phyloP scores from a whole-genome alignment of 1,140 invertebrate species.

The Amyelois transitella region DNA sequence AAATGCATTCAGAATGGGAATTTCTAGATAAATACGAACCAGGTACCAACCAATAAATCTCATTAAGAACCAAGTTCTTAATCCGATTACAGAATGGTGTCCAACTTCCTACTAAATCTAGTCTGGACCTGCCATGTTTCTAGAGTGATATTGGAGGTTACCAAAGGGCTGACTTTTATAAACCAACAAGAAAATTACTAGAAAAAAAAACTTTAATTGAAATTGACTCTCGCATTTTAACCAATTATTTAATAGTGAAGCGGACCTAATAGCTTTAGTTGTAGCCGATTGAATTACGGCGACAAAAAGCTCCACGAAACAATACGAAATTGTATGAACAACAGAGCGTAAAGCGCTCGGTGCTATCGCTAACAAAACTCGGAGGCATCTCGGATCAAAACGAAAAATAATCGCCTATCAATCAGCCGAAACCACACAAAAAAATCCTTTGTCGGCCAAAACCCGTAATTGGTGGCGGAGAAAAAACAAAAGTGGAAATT shows the following conservation, averaged over 20 bases:
- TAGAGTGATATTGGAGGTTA: too few species aligned
- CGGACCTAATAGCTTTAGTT: conserved; percentile 3
- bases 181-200: too few species aligned
- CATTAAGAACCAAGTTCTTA: too few species aligned
- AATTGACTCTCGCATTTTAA: neutral
- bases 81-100: too few species aligned
- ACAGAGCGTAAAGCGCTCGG: conserved; percentile 23
- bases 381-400: conserved; percentile 57
- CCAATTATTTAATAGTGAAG: conserved; percentile 6
- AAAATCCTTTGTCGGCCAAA: conserved; percentile 51
- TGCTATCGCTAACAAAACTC: conserved; percentile 41
- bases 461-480: conserved; percentile 51
- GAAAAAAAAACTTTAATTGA: neutral
- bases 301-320: conserved; percentile 19
- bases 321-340: conserved; percentile 22
- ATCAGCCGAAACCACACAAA: conserved; percentile 56
- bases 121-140: too few species aligned
- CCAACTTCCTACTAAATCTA: too few species aligned
- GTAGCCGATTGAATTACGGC: conserved; percentile 13
- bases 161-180: too few species aligned
- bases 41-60: too few species aligned
- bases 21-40: too few species aligned
- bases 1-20: too few species aligned
- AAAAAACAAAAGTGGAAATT: conserved; percentile 70
- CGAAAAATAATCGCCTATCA: conserved; percentile 68